Percentiles rank a stretch among this genome's conserved stretches.
phyloP scores from a whole-genome alignment of 2,888 invertebrate genomes.

The Lasioglossum zephyrum region DNA sequence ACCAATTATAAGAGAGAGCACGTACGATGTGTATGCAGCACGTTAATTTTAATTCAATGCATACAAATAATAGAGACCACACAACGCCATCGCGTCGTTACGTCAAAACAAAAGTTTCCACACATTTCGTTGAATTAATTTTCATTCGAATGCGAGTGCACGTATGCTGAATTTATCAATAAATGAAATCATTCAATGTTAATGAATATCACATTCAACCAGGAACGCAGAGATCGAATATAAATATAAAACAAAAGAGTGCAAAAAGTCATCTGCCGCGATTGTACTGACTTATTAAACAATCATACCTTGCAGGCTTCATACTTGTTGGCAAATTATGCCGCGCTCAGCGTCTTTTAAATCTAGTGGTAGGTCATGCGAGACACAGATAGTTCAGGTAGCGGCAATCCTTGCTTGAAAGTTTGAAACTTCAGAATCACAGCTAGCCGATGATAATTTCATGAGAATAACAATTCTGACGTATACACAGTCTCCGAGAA shows the following conservation, averaged over 20 bases:
- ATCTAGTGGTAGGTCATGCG: background rate
- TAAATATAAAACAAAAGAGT: background rate
- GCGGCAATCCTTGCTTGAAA: background rate
- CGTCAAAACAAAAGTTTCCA: background rate
- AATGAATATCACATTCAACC: background rate
- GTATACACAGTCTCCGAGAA: background rate
- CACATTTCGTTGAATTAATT: background rate
- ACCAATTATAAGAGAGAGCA: constrained; percentile 2
- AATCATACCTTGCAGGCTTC: background rate
- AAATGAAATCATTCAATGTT: background rate
- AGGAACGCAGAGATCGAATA: background rate
- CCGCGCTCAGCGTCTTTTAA: background rate
- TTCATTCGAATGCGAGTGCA: background rate
- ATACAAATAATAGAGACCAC: background rate
- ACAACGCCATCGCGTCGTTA: background rate
- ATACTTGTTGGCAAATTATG: background rate
- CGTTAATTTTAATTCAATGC: background rate
- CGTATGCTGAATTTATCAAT: background rate
- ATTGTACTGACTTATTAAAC: background rate
- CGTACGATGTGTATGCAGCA: background rate
- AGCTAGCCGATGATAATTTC: background rate
- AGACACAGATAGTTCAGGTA: background rate
- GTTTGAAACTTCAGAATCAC: background rate
- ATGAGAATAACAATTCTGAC: background rate
- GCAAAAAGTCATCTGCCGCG: background rate